These are phyloP conservation scores for Oxystoma pomonae DNA, from an alignment of 2,888 invertebrate species.

Conservation along the genomic window DNA sequence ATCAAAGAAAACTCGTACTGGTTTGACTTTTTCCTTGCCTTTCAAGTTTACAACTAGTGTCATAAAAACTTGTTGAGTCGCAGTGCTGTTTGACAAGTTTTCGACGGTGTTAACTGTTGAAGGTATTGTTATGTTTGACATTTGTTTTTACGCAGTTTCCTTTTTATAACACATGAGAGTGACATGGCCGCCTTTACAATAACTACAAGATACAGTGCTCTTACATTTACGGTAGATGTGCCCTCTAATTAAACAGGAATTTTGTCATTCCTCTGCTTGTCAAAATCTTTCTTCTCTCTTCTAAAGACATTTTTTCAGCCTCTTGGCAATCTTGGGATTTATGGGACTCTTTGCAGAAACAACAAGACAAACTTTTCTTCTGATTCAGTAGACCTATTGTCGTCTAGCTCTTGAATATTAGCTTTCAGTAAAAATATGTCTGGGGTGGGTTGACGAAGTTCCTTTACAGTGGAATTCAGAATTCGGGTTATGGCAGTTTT, in stretches of 20 bases:
- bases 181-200: no score
- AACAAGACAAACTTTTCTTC: neutral
- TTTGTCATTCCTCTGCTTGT: neutral
- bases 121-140: neutral
- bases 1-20: neutral
- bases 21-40: neutral
- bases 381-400: neutral
- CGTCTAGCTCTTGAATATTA: no score
- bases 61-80: neutral
- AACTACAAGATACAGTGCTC: no score
- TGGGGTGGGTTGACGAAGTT: no score
- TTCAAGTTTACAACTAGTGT: neutral
- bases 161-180: neutral
- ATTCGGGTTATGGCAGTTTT: no score
- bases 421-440: no score
- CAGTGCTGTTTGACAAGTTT: neutral
- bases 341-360: neutral
- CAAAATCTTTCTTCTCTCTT: neutral
- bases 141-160: neutral
- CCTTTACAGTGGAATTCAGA: no score
- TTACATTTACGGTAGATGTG: no score
- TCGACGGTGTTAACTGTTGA: neutral
- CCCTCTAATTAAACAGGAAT: neutral
- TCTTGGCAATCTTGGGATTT: neutral
- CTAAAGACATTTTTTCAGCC: neutral